Evolutionary conservation across 2,113 vertebrate genomes (phyloP).

Genomic region (Petrocephalus microphthalmus): DNA sequence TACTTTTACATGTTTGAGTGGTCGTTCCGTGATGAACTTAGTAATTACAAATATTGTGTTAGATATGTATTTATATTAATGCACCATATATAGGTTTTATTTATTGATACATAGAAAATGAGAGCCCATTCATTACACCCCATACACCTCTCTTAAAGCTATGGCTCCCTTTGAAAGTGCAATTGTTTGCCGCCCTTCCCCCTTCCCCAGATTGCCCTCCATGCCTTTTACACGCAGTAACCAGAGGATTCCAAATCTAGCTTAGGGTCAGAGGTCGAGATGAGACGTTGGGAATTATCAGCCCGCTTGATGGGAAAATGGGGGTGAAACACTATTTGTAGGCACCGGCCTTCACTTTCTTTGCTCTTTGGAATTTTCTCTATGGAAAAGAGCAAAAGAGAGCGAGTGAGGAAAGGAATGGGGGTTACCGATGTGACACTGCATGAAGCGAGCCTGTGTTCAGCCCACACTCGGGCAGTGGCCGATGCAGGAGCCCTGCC

Average conservation of each 20-base stretch:
- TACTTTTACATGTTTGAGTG: too few species aligned
- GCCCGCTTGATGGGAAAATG: background rate
- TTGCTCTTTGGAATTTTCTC: conserved; percentile 6
- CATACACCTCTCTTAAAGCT: conserved; percentile 19
- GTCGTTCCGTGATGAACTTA: background rate
- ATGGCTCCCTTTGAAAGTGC: conserved; percentile 29
- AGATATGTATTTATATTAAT: background rate
- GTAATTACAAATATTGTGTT: background rate
- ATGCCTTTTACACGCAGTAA: conserved; percentile 32
- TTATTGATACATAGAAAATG: conserved; percentile 15
- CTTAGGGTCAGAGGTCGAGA: conserved; percentile 39
- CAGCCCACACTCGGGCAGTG: background rate
- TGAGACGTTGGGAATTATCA: conserved; percentile 31
- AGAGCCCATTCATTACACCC: background rate
- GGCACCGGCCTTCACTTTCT: conserved; percentile 13
- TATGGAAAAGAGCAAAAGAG: conserved; percentile 28
- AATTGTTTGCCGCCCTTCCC: conserved; percentile 30
- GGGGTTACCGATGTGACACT: conserved; percentile 36
- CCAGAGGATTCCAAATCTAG: conserved; percentile 32
- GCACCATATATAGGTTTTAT: background rate
- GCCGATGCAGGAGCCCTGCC: background rate
- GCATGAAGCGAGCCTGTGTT: conserved; percentile 30
- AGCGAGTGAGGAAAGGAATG: background rate
- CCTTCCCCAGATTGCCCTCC: conserved; percentile 23
- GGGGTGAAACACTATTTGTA: conserved; percentile 5